These are phyloP conservation scores for Aplysia californica DNA, from an alignment of 1,140 invertebrate genomes.

Conservation along the genomic window DNA sequence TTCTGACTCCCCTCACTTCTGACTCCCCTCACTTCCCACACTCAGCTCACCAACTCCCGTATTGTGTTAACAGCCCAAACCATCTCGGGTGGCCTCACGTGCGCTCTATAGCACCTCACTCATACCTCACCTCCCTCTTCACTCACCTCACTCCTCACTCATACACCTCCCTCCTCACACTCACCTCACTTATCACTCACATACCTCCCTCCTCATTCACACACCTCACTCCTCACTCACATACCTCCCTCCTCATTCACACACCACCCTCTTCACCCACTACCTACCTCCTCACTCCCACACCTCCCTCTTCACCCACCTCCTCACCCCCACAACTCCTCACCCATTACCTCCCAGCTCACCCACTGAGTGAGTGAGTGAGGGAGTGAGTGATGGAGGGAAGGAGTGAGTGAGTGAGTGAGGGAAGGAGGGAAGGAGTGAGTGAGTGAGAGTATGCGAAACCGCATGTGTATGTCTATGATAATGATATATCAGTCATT, in stretches of 20 bases:
- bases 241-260: not conserved
- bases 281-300: not conserved
- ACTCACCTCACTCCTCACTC: not conserved
- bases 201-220: not conserved
- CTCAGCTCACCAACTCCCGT: not conserved
- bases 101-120: not conserved
- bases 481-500: no score
- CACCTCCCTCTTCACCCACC: not conserved
- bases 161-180: not conserved
- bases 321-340: no score
- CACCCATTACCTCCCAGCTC: no score
- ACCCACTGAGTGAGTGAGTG: no score
- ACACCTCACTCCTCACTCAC: not conserved
- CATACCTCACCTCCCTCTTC: not conserved
- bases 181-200: not conserved
- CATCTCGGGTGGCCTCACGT: not conserved
- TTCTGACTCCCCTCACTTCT: not conserved
- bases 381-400: no score
- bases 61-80: not conserved
- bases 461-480: no score
- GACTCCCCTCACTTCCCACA: not conserved
- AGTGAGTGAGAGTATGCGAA: no score
- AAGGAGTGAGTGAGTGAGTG: no score
- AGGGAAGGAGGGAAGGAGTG: no score
- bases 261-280: not conserved